Conservation (phyloP, 2,797 vertebrate genomes). For the Pyrocephalus nanus region DNA sequence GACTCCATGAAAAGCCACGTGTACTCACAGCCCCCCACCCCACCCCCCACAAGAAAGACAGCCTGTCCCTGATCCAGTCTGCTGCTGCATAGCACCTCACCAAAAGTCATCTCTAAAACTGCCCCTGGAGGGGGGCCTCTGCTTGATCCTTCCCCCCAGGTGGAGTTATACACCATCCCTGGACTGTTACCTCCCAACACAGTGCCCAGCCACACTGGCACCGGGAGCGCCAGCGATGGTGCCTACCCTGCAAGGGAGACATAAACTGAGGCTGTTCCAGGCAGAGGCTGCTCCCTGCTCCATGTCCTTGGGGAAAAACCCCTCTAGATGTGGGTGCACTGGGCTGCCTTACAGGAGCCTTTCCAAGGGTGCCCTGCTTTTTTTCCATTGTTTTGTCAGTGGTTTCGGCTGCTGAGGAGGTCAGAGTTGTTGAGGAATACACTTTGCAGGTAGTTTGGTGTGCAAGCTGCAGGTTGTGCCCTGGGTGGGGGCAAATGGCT, state of each 20-base stretch:
- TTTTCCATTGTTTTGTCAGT: not conserved
- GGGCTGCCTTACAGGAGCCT: not conserved
- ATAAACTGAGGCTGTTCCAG: accelerated
- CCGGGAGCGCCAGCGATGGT: accelerated
- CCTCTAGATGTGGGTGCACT: not conserved
- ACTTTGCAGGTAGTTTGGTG: not conserved
- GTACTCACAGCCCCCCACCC: not conserved
- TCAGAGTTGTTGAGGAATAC: not conserved
- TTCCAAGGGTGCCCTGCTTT: not conserved
- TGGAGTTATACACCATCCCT: not conserved
- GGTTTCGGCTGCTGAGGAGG: not conserved
- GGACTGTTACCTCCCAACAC: not conserved
- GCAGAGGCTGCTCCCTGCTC: not conserved
- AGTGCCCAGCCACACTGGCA: accelerated
- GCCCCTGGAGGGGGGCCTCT: not conserved
- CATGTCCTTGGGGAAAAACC: accelerated
- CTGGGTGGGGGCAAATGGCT: not conserved
- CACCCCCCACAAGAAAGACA: not conserved
- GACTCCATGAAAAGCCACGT: not conserved
- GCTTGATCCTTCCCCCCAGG: not conserved
- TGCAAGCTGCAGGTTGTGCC: not conserved
- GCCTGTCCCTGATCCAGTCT: not conserved
- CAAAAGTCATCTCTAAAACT: not conserved
- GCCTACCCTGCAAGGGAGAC: not conserved
- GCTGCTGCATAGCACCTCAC: not conserved